These are phyloP conservation scores for Amaurobius ferox DNA, from an alignment of 2,888 invertebrate species.

Conservation along the genomic window DNA sequence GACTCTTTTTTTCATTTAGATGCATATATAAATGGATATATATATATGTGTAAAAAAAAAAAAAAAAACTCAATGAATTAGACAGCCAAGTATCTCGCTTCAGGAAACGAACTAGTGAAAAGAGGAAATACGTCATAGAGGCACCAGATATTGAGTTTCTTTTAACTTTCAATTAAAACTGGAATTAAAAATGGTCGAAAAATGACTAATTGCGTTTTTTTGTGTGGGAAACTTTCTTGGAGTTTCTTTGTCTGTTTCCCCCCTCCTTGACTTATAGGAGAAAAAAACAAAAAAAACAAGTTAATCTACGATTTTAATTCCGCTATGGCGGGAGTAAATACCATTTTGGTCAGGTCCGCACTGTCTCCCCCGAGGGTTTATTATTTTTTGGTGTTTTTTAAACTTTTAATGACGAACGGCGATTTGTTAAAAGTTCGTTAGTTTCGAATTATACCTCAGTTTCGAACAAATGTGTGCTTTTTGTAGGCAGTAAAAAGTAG, in stretches of 20 bases:
- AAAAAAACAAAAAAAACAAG: constrained; percentile 62
- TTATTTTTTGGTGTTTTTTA: constrained; percentile 20
- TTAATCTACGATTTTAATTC: constrained; percentile 64
- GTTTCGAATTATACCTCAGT: not conserved
- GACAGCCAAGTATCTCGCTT: constrained; percentile 34
- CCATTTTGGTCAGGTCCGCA: constrained; percentile 25
- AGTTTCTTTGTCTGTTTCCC: constrained; percentile 34
- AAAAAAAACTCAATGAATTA: constrained; percentile 24
- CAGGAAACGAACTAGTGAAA: constrained; percentile 58
- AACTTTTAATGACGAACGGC: constrained; percentile 4
- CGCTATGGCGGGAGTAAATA: constrained; percentile 41
- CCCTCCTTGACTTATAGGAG: constrained; percentile 8
- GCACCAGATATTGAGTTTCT: constrained; percentile 64
- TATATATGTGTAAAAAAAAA: constrained; percentile 21
- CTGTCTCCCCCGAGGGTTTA: constrained; percentile 60
- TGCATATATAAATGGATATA: not conserved
- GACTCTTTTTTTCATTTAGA: constrained; percentile 13
- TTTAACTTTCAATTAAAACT: constrained; percentile 70
- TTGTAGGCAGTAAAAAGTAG: no score
- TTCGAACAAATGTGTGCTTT: no score
- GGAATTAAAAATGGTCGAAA: constrained; percentile 53
- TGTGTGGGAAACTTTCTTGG: constrained; percentile 40
- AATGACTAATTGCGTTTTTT: constrained; percentile 68
- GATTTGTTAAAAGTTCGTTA: constrained; percentile 47
- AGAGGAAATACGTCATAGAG: constrained; percentile 45